Percentiles rank a stretch among this genome's conserved stretches.
These are phyloP conservation scores for Pelecanoides urinatrix DNA, from an alignment of 2,113 vertebrate species.

Conservation along the genomic window DNA sequence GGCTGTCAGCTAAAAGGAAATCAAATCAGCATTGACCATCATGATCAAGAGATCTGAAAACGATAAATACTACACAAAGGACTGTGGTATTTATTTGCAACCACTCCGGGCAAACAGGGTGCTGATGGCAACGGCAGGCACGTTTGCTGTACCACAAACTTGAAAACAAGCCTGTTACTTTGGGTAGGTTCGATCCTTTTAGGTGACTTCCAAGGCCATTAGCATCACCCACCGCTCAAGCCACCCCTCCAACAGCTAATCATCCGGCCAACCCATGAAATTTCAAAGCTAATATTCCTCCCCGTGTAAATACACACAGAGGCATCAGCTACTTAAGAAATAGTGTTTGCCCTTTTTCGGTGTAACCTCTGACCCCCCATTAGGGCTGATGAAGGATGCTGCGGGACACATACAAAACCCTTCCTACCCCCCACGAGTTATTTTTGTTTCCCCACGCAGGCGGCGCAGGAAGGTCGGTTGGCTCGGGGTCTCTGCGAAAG, in stretches of 20 bases:
- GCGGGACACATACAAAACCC: not conserved
- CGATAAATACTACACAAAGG: not conserved
- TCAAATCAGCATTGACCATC: not conserved
- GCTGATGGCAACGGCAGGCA: not conserved
- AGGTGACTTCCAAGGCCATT: not conserved
- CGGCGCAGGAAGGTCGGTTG: not conserved
- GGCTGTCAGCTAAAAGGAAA: not conserved
- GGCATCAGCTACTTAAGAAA: not conserved
- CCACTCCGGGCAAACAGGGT: not conserved
- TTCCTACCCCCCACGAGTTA: not conserved
- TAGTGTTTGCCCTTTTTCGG: not conserved
- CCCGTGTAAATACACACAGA: not conserved
- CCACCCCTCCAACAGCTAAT: conserved; percentile 17
- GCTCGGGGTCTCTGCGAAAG: not conserved
- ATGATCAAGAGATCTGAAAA: not conserved
- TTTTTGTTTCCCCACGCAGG: not conserved
- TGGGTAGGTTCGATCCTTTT: not conserved
- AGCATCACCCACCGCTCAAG: not conserved
- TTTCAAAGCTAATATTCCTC: not conserved
- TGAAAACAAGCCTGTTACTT: not conserved
- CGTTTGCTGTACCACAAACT: too few species aligned
- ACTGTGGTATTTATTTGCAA: not conserved
- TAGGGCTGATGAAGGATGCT: not conserved
- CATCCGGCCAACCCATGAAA: not conserved
- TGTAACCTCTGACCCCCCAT: not conserved